Conservation (phyloP, 2,797 vertebrate species). For the Sciurus vulgaris region DNA sequence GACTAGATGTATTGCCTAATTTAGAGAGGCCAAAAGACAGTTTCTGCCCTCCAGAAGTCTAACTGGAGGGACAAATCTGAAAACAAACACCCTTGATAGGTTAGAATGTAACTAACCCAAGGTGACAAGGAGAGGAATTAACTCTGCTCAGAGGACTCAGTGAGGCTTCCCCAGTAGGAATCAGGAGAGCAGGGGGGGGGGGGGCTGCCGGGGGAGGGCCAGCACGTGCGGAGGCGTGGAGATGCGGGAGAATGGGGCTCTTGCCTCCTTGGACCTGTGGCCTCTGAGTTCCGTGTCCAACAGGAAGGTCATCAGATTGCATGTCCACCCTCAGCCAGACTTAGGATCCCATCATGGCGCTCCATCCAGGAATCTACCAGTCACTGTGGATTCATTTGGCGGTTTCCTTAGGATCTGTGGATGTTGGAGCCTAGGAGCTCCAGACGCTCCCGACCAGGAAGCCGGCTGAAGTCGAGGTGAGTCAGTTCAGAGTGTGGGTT, state of each 20-base stretch:
- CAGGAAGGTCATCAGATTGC: background rate
- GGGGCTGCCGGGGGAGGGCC: background rate
- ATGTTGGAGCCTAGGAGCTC: background rate
- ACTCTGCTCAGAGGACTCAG: background rate
- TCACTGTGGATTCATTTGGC: background rate
- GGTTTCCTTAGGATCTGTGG: background rate
- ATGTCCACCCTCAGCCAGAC: background rate
- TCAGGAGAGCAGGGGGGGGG: background rate
- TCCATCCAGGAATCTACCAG: background rate
- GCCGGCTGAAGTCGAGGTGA: background rate
- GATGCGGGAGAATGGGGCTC: no score
- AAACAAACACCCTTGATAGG: constrained; percentile 28
- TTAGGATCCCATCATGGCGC: background rate
- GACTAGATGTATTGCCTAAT: background rate
- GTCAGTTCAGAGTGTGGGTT: rapidly evolving
- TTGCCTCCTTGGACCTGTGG: background rate
- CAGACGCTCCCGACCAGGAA: background rate
- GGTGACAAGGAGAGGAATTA: constrained; percentile 28
- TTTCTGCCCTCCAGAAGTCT: constrained; percentile 52
- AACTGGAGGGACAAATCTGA: constrained; percentile 12
- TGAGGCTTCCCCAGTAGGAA: background rate
- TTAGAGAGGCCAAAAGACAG: background rate
- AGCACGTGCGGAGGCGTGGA: background rate
- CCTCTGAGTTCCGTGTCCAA: background rate
- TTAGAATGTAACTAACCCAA: background rate